Percentiles rank a stretch among this genome's conserved stretches.
Evolutionary conservation across 2,113 vertebrate species (phyloP).

Genomic region (Salvelinus namaycush): DNA sequence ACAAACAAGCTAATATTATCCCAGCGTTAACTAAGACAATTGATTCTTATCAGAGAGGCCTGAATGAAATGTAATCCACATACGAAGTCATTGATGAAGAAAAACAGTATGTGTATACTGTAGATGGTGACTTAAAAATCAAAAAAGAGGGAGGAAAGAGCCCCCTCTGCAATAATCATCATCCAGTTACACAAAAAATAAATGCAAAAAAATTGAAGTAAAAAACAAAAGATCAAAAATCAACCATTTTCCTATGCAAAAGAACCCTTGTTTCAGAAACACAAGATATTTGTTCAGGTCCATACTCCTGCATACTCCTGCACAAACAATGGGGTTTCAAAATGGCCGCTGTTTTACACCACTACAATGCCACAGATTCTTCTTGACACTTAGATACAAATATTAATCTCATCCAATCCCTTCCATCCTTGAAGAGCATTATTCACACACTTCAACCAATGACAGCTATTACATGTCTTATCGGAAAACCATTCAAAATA

Average conservation of each 20-base stretch:
- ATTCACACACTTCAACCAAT: neutral
- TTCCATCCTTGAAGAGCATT: slow-evolving; percentile 1
- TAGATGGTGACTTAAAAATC: too few species aligned
- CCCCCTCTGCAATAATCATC: neutral
- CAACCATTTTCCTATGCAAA: neutral
- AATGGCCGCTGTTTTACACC: neutral
- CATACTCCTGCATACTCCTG: neutral
- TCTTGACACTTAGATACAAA: neutral
- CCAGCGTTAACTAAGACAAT: neutral
- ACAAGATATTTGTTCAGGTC: neutral
- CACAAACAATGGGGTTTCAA: slow-evolving; percentile 7
- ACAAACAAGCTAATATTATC: neutral
- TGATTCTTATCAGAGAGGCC: neutral
- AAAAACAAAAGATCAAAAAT: neutral
- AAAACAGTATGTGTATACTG: neutral
- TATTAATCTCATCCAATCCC: neutral
- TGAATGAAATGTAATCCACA: neutral
- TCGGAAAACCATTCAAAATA: slow-evolving; percentile 17
- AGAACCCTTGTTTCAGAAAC: neutral
- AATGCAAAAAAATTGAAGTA: neutral
- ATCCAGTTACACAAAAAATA: neutral
- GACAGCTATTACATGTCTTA: neutral
- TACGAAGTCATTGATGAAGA: neutral
- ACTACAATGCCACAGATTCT: neutral
- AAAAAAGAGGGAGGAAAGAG: neutral